Conservation (phyloP, 2,888 invertebrate species). For the Furcula furcula region DNA sequence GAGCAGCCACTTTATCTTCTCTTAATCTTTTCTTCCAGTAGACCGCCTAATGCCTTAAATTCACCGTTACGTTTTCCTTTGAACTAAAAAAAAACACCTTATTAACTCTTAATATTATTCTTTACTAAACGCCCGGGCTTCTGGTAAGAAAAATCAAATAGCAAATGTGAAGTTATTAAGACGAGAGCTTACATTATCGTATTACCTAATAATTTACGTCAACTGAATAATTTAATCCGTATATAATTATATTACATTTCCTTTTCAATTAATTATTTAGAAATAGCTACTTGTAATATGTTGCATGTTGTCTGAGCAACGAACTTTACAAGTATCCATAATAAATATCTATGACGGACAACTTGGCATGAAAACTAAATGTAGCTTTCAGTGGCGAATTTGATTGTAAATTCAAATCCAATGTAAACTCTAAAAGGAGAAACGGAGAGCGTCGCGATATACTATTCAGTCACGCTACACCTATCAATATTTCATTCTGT, state of each 20-base stretch:
- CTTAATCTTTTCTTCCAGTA: conserved; percentile 23
- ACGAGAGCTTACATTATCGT: conserved; percentile 1
- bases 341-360: conserved; percentile 25
- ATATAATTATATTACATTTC: background rate
- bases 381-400: conserved; percentile 30
- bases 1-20: too few species aligned
- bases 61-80: conserved; percentile 15
- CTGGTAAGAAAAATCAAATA: conserved; percentile 3
- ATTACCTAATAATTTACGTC: background rate
- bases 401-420: conserved; percentile 48
- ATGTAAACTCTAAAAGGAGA: conserved; percentile 37
- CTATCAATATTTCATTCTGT: conserved; percentile 29
- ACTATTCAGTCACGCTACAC: conserved; percentile 37
- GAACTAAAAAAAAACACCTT: conserved; percentile 30
- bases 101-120: conserved; percentile 24
- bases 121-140: background rate
- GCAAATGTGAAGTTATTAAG: background rate
- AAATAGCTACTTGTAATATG: too few species aligned
- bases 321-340: conserved; percentile 7
- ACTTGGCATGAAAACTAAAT: conserved; percentile 31
- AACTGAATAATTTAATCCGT: background rate
- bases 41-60: conserved; percentile 19
- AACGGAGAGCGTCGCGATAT: conserved; percentile 33
- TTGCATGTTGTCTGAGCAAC: too few species aligned
- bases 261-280: background rate